Conservation (phyloP, 2,797 vertebrate genomes). For the Melanotaenia trifasciata region DNA sequence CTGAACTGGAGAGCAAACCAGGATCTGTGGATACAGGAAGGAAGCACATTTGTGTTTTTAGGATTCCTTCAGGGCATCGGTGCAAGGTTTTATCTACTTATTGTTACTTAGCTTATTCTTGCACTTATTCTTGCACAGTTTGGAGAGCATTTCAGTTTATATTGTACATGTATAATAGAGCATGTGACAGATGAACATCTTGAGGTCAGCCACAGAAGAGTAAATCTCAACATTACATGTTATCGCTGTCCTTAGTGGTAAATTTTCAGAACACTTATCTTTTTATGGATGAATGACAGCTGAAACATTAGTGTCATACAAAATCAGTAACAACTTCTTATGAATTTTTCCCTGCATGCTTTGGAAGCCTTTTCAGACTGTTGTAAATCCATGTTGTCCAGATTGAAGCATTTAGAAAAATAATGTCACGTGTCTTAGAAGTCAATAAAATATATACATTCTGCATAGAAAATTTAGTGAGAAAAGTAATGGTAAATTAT, state of each 20-base stretch:
- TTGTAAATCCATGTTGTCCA: background rate
- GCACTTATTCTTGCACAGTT: too few relatives aligned
- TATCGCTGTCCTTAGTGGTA: too few relatives aligned
- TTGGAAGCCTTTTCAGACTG: background rate
- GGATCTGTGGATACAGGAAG: background rate
- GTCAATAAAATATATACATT: background rate
- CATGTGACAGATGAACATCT: too few relatives aligned
- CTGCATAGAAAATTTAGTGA: conserved; percentile 9
- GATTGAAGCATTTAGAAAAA: background rate
- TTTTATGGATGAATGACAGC: background rate
- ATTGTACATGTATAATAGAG: too few relatives aligned
- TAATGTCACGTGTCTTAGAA: background rate
- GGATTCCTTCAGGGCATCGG: background rate
- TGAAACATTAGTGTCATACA: background rate
- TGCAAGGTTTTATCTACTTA: background rate
- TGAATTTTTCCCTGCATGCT: background rate
- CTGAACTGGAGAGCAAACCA: background rate
- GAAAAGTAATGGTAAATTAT: conserved; percentile 4
- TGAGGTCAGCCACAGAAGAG: background rate
- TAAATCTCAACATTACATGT: background rate
- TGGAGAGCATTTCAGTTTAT: too few relatives aligned
- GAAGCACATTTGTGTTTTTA: background rate
- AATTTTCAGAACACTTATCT: too few relatives aligned
- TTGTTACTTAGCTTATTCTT: too few relatives aligned
- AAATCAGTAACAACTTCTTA: background rate